These are phyloP conservation scores for Rhagoletis pomonella DNA, from an alignment of 1,140 invertebrate species.

Conservation along the genomic window DNA sequence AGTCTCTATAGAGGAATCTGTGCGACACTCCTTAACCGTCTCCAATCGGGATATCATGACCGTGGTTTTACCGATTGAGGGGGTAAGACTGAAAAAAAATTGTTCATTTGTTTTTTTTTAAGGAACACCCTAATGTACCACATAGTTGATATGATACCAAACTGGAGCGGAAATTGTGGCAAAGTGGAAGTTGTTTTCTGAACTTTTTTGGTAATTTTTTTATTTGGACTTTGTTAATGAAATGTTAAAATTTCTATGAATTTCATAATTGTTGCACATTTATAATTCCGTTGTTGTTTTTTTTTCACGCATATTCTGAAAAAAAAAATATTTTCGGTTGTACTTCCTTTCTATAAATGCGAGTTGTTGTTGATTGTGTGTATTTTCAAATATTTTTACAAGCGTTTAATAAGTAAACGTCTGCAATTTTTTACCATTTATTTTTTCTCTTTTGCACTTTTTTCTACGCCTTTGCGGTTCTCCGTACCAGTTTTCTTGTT, in stretches of 20 bases:
- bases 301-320: not conserved
- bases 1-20: too few species aligned
- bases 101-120: too few species aligned
- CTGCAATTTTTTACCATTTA: not conserved
- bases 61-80: too few species aligned
- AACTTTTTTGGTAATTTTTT: not conserved
- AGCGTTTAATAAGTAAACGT: constrained; percentile 19
- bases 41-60: too few species aligned
- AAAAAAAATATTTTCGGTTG: not conserved
- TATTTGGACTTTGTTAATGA: constrained; percentile 6
- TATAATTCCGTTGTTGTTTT: not conserved
- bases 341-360: not conserved
- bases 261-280: constrained; percentile 42
- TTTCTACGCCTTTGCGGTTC: not conserved
- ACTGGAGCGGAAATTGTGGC: constrained; percentile 28
- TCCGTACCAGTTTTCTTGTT: constrained; percentile 4
- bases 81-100: too few species aligned
- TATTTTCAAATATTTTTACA: not conserved
- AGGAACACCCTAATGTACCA: too few species aligned
- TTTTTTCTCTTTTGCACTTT: not conserved
- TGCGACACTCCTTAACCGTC: too few species aligned
- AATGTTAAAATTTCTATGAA: constrained; percentile 47
- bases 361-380: not conserved
- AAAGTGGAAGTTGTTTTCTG: constrained; percentile 26
- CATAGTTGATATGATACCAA: not conserved